Conservation (phyloP, 2,888 invertebrate species). For the Rugalucina vietnamica region DNA sequence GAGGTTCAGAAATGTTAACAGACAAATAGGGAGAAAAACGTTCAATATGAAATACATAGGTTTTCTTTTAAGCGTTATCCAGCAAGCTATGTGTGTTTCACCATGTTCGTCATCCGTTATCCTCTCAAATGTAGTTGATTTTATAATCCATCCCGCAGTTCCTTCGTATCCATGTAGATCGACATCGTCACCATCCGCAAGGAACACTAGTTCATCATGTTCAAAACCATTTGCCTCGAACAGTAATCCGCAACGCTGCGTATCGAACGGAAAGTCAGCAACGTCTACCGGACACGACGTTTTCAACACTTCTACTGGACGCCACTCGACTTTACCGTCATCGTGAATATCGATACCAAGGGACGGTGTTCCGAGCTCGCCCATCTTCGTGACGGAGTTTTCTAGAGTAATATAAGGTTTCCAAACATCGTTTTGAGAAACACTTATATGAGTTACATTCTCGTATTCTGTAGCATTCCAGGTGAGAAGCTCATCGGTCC, state of each 20-base stretch:
- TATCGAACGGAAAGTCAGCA: constrained; percentile 45
- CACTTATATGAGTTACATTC: constrained; percentile 2
- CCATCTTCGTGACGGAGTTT: constrained; percentile 5
- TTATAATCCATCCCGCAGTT: constrained; percentile 28
- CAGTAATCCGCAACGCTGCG: constrained; percentile 42
- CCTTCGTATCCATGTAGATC: constrained; percentile 31
- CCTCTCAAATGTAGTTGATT: background rate
- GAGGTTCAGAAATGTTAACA: constrained; percentile 32
- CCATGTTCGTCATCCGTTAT: background rate
- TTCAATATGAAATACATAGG: constrained; percentile 38
- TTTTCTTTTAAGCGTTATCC: constrained; percentile 37
- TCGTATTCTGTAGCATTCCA: constrained; percentile 14
- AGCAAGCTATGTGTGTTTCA: constrained; percentile 36
- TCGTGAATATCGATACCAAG: background rate
- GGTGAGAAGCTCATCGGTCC: constrained; percentile 13
- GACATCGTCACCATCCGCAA: background rate
- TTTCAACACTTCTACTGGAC: constrained; percentile 43
- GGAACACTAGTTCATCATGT: background rate
- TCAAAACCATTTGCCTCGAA: constrained; percentile 25
- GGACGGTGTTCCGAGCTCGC: background rate
- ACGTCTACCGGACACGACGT: constrained; percentile 45
- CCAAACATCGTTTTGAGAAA: constrained; percentile 35
- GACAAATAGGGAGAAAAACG: constrained; percentile 39
- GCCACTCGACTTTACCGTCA: constrained; percentile 36
- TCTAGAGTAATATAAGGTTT: constrained; percentile 28